phyloP scores from a whole-genome alignment of 2,888 invertebrate genomes.

The Eristalinus aeneus region DNA sequence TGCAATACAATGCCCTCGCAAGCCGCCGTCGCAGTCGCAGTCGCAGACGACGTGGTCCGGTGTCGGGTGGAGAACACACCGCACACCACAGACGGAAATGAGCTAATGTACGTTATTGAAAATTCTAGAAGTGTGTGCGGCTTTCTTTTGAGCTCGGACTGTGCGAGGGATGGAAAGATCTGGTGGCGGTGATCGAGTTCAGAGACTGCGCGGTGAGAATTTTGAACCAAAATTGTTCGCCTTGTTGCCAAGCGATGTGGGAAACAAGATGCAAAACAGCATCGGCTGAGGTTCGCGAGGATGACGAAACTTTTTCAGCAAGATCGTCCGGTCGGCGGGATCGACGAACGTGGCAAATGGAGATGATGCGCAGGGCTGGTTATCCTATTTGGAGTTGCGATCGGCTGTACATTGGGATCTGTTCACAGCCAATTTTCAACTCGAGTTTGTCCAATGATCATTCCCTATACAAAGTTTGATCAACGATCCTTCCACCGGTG shows the following conservation, averaged over 20 bases:
- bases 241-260: not conserved
- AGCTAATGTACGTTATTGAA: conserved; percentile 37
- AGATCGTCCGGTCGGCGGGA: too few species aligned
- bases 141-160: conserved; percentile 33
- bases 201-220: not conserved
- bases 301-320: not conserved
- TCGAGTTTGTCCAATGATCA: too few species aligned
- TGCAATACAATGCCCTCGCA: not conserved
- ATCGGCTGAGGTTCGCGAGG: not conserved
- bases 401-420: too few species aligned
- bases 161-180: not conserved
- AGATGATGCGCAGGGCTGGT: too few species aligned
- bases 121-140: conserved; percentile 17
- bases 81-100: not conserved
- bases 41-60: not conserved
- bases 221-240: not conserved
- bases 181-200: not conserved
- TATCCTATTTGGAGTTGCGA: too few species aligned
- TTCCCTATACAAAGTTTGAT: too few species aligned
- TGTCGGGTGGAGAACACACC: not conserved
- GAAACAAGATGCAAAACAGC: not conserved
- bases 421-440: too few species aligned
- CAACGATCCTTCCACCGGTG: too few species aligned
- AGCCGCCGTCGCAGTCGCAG: not conserved
- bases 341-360: too few species aligned